phyloP scores from a whole-genome alignment of 2,113 vertebrate genomes.

The Saguinus imperator region DNA sequence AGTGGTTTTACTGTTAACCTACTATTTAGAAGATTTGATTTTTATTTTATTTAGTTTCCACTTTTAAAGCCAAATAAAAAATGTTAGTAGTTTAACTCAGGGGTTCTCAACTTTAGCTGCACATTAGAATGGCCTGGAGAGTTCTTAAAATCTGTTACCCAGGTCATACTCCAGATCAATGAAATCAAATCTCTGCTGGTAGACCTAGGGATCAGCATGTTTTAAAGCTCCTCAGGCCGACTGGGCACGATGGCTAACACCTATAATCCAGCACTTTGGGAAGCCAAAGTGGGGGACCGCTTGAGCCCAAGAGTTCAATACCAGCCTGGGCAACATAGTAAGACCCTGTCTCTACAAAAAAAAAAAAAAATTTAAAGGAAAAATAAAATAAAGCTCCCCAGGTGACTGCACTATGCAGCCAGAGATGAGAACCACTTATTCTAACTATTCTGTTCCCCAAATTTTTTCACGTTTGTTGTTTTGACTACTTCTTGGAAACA shows the following conservation, averaged over 20 bases:
- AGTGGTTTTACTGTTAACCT: background rate
- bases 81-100: background rate
- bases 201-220: background rate
- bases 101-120: background rate
- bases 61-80: slow-evolving; percentile 5
- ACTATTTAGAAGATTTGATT: background rate
- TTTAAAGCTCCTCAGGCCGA: background rate
- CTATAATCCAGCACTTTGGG: no score
- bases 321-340: no score
- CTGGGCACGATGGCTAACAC: no score
- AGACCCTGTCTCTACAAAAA: no score
- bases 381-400: background rate
- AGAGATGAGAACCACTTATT: background rate
- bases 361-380: no score
- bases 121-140: background rate
- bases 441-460: background rate
- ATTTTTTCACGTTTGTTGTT: background rate
- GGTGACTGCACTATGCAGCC: background rate
- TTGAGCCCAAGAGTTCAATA: no score
- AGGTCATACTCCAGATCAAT: background rate
- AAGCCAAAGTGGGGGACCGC: no score
- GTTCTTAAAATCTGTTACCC: background rate
- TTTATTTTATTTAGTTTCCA: background rate
- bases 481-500: background rate
- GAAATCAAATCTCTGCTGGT: background rate